Conservation (phyloP, 2,113 vertebrate species). For the Salvator merianae region DNA sequence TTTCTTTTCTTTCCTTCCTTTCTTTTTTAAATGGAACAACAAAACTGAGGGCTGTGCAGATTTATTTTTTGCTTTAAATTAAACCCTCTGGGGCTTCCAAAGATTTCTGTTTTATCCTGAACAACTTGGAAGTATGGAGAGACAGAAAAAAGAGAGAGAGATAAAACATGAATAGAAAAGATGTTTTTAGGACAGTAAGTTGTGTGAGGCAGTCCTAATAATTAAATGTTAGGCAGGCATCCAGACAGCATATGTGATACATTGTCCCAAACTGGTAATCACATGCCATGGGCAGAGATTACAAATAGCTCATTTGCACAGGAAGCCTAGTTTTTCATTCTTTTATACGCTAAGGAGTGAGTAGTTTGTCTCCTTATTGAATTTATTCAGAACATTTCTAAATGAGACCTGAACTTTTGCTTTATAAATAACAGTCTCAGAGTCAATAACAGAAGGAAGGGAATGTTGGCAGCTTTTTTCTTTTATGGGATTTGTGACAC, state of each 20-base stretch:
- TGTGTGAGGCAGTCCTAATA: constrained; percentile 15
- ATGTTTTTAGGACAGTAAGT: constrained; percentile 41
- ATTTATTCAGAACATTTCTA: constrained; percentile 45
- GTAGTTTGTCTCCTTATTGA: constrained; percentile 29
- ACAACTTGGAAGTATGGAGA: constrained; percentile 32
- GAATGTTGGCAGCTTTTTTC: not conserved
- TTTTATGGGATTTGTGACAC: not conserved
- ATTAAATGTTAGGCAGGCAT: constrained; percentile 32
- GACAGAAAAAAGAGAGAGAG: not conserved
- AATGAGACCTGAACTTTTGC: not conserved
- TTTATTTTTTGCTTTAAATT: constrained; percentile 18
- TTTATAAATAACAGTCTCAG: constrained; percentile 7
- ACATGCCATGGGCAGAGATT: constrained; percentile 40
- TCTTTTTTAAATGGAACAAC: not conserved
- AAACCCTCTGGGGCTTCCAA: constrained; percentile 27
- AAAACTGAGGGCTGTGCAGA: not conserved
- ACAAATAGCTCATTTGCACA: constrained; percentile 59
- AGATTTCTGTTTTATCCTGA: constrained; percentile 38
- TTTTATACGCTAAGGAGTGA: constrained; percentile 51
- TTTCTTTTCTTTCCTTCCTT: no score
- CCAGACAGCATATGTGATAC: constrained; percentile 26
- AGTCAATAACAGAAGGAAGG: constrained; percentile 22
- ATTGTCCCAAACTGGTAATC: not conserved
- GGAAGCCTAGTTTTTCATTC: constrained; percentile 32
- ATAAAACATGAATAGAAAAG: constrained; percentile 23